These are phyloP conservation scores for fruit fly (Drosophila melanogaster) DNA, from an alignment of 1,140 invertebrate genomes.

Conservation along the genomic window Release_6_plus_ISO1_MT NT_033777.3:19287501-19288000, in stretches of 20 bases:
- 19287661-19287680: slow-evolving; percentile 77
- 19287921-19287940: slow-evolving; percentile 68
- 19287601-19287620: slow-evolving; percentile 79
- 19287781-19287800: slow-evolving; percentile 77
- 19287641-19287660: slow-evolving; percentile 37
- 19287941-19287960: slow-evolving; percentile 81
- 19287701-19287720: slow-evolving; percentile 45
- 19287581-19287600: slow-evolving; percentile 13
- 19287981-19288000: slow-evolving; percentile 59
- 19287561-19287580: slow-evolving; percentile 56
- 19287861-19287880: slow-evolving; percentile 39
- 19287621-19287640: slow-evolving; percentile 81
- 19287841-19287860: slow-evolving; percentile 43
- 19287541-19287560: slow-evolving; percentile 74
- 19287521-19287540: slow-evolving; percentile 67
- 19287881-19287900: slow-evolving; percentile 25
- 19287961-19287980: slow-evolving; percentile 50
- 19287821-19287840: slow-evolving; percentile 14
- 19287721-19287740: slow-evolving; percentile 79
- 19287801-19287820: slow-evolving; percentile 30
- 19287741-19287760: slow-evolving; percentile 84
- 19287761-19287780: slow-evolving; percentile 81
- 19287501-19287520: slow-evolving; percentile 70
- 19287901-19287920: slow-evolving; percentile 9
- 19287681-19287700: slow-evolving; percentile 82